Evolutionary conservation across 2,797 vertebrate species (phyloP).

Genomic region (Lates japonicus): DNA sequence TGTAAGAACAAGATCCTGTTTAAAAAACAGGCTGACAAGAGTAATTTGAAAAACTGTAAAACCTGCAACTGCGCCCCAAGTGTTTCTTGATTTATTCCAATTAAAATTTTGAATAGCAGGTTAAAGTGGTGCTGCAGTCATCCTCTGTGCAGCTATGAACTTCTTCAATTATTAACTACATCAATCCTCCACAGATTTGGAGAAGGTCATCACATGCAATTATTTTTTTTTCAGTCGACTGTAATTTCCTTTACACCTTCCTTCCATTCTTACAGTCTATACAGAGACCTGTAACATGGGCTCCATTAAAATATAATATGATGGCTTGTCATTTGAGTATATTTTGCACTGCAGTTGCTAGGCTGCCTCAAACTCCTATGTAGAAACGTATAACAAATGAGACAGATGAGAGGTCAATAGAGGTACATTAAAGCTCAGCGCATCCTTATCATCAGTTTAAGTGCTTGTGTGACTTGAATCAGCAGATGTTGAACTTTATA

Average conservation of each 20-base stretch:
- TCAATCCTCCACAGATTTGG: not conserved
- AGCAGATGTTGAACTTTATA: not conserved
- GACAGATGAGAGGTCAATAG: not conserved
- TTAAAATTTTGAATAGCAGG: not conserved
- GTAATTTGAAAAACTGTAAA: not conserved
- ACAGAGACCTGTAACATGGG: not conserved
- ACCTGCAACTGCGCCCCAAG: not conserved
- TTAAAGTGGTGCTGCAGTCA: not conserved
- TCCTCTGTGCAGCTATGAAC: conserved; percentile 6
- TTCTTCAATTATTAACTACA: conserved; percentile 18
- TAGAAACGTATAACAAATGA: not conserved
- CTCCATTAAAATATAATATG: conserved; percentile 1
- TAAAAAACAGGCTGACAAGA: not conserved
- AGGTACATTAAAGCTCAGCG: not conserved
- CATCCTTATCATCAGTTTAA: not conserved
- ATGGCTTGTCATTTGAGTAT: not conserved
- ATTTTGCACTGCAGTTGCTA: not conserved
- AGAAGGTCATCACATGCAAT: conserved; percentile 36
- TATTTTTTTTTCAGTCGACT: conserved; percentile 15
- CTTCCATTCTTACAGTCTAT: not conserved
- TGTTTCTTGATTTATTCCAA: conserved; percentile 4
- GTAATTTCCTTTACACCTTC: not conserved
- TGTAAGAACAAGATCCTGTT: not conserved
- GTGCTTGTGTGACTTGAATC: not conserved
- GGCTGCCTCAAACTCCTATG: not conserved